phyloP scores from a whole-genome alignment of 1,140 invertebrate genomes.

The Drosophila biarmipes region DNA sequence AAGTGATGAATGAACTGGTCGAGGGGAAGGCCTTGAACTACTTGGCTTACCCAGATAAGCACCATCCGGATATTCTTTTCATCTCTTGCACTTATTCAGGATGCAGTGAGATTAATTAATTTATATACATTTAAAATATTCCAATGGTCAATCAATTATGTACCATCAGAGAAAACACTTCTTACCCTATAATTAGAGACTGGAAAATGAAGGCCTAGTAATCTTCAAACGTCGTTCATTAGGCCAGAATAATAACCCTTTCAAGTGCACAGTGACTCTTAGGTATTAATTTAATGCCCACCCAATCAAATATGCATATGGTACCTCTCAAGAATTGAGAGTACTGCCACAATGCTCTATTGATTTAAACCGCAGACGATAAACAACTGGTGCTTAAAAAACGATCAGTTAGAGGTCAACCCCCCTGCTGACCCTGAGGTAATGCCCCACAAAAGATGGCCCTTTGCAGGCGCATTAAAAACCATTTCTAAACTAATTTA shows the following conservation, averaged over 20 bases:
- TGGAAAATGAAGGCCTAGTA: neutral
- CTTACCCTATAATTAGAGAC: too few relatives aligned
- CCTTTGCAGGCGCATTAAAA: constrained; percentile 36
- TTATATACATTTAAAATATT: too few relatives aligned
- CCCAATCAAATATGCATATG: constrained; percentile 2
- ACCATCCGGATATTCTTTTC: too few relatives aligned
- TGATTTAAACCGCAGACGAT: constrained; percentile 22
- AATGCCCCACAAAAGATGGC: constrained; percentile 18
- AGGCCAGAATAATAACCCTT: neutral
- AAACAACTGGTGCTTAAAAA: constrained; percentile 31
- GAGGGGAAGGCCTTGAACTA: constrained; percentile 34
- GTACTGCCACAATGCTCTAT: neutral
- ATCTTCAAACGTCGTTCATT: neutral
- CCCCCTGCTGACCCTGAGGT: constrained; percentile 31
- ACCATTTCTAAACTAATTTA: constrained; percentile 52
- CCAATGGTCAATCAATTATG: too few relatives aligned
- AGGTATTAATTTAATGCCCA: neutral
- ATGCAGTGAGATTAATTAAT: too few relatives aligned
- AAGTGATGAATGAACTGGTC: constrained; percentile 28
- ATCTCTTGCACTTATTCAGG: too few relatives aligned
- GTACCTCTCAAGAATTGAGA: constrained; percentile 8
- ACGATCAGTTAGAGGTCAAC: constrained; percentile 34
- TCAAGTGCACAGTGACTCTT: neutral
- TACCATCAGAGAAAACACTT: too few relatives aligned
- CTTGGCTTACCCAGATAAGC: constrained; percentile 2